Percentiles rank a stretch among this genome's conserved stretches.
Conservation (phyloP, 2,113 vertebrate species). For the Cynopterus brachyotis region DNA sequence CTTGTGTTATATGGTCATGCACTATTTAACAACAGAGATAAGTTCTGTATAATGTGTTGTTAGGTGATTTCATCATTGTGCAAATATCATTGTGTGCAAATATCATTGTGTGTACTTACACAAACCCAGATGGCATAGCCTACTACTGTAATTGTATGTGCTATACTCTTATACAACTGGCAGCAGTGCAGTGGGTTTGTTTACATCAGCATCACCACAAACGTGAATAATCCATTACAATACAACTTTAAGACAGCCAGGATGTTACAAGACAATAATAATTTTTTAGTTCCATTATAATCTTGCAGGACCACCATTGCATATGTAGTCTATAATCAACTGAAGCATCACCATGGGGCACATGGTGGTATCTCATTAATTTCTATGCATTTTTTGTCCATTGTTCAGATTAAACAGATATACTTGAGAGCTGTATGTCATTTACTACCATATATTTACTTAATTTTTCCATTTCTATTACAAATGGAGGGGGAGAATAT, state of each 20-base stretch:
- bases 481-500: not conserved
- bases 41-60: not conserved
- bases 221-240: not conserved
- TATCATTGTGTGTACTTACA: not conserved
- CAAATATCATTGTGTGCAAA: not conserved
- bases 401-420: not conserved
- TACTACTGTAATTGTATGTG: not conserved
- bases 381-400: not conserved
- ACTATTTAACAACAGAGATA: not conserved
- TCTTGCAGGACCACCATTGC: not conserved
- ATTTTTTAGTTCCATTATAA: not conserved
- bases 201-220: not conserved
- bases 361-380: not conserved
- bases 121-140: not conserved
- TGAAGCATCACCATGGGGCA: not conserved
- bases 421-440: not conserved
- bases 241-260: not conserved
- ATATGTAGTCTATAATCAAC: not conserved
- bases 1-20: not conserved
- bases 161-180: not conserved
- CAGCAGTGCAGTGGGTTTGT: not conserved
- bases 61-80: not conserved
- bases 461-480: slow-evolving; percentile 6
- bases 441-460: not conserved
- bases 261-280: not conserved